Conservation (phyloP, 2,113 vertebrate species). For the Ovibos moschatus region DNA sequence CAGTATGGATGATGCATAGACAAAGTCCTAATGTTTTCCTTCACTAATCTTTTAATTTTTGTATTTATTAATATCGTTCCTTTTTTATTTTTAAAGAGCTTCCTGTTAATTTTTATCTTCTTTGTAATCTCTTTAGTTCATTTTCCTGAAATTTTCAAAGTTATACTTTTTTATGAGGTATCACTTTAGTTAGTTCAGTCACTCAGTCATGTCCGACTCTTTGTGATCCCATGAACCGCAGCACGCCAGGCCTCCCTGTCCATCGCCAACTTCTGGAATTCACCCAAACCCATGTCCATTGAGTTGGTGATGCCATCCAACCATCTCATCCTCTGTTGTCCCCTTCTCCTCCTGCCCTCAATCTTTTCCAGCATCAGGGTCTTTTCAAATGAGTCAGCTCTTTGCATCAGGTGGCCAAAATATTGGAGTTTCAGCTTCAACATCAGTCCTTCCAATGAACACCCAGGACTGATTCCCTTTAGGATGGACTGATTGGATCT, state of each 20-base stretch:
- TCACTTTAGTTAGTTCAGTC: background rate
- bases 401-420: background rate
- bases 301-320: background rate
- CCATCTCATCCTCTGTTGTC: background rate
- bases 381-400: background rate
- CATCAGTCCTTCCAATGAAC: background rate
- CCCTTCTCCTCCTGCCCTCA: background rate
- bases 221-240: background rate
- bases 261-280: background rate
- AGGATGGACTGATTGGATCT: background rate
- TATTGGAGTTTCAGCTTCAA: background rate
- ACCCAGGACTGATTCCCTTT: background rate
- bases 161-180: background rate
- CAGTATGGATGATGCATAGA: background rate
- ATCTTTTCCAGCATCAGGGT: background rate
- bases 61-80: background rate
- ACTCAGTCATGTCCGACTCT: fast-evolving
- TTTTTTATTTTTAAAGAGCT: background rate
- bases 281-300: background rate
- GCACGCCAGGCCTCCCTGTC: background rate
- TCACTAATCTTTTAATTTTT: conserved; percentile 4
- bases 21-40: background rate
- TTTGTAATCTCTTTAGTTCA: conserved; percentile 10
- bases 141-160: background rate
- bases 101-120: background rate